Percentiles rank a stretch among this genome's conserved stretches.
phyloP scores from a whole-genome alignment of 2,113 vertebrate genomes.

The Nycticorax nycticorax region DNA sequence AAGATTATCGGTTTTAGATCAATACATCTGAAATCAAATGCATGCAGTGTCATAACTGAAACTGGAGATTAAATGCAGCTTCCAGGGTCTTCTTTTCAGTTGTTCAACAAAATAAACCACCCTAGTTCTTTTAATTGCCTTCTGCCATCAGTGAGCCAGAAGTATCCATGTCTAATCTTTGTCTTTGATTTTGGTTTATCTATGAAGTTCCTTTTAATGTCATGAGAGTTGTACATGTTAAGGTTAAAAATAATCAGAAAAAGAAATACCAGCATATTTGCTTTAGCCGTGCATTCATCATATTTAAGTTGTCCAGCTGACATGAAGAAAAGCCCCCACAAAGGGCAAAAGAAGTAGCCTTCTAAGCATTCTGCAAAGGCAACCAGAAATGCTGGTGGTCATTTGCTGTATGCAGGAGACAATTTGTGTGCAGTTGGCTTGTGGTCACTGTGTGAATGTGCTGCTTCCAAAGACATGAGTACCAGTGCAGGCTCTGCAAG shows the following conservation, averaged over 20 bases:
- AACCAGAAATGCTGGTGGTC: not conserved
- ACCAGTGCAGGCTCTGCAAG: not conserved
- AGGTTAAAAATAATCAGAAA: not conserved
- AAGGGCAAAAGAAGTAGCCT: not conserved
- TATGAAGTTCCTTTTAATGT: not conserved
- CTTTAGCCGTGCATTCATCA: not conserved
- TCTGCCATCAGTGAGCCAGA: not conserved
- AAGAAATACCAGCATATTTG: not conserved
- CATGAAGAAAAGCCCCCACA: not conserved
- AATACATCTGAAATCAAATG: not conserved
- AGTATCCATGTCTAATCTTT: rapidly evolving
- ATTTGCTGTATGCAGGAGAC: not conserved
- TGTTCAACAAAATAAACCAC: not conserved
- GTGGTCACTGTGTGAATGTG: not conserved
- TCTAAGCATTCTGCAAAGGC: not conserved
- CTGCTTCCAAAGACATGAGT: not conserved
- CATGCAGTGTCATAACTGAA: not conserved
- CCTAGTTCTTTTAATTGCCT: not conserved
- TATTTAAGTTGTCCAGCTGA: not conserved
- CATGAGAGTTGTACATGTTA: not conserved
- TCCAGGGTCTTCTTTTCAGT: not conserved
- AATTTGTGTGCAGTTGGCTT: not conserved
- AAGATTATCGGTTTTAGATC: not conserved
- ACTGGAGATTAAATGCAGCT: not conserved
- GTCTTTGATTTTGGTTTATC: not conserved